phyloP scores from a whole-genome alignment of 2,888 invertebrate genomes.

The Callinectes sapidus region DNA sequence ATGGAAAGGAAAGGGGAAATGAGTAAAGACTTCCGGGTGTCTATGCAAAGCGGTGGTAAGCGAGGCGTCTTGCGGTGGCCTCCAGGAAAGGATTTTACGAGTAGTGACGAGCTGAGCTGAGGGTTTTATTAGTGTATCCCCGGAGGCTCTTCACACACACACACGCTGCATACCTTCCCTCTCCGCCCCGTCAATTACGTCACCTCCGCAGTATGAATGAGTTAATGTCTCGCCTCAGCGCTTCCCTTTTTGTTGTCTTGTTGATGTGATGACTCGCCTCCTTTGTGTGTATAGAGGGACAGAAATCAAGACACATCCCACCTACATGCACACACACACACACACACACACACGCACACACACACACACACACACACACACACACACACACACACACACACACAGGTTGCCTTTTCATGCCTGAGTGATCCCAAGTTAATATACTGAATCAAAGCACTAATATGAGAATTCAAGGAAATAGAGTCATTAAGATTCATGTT shows the following conservation, averaged over 20 bases:
- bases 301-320: neutral
- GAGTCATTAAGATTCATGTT: no score
- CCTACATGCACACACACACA: neutral
- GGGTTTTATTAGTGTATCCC: neutral
- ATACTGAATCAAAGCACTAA: no score
- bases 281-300: neutral
- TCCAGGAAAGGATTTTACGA: neutral
- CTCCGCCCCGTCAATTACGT: neutral
- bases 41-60: neutral
- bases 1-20: neutral
- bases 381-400: slow-evolving; percentile 34
- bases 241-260: neutral
- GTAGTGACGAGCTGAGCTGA: neutral
- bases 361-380: slow-evolving; percentile 38
- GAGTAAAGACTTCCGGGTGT: neutral
- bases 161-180: neutral
- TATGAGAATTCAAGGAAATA: no score
- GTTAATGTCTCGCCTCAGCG: neutral
- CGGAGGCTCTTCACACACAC: neutral
- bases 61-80: slow-evolving; percentile 11
- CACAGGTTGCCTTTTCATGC: neutral
- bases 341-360: slow-evolving; percentile 15
- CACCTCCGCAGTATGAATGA: neutral
- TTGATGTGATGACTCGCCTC: neutral
- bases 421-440: no score